Evolutionary conservation across 2,888 invertebrate species (phyloP).

Genomic region (Brachypalpus laphriformis): DNA sequence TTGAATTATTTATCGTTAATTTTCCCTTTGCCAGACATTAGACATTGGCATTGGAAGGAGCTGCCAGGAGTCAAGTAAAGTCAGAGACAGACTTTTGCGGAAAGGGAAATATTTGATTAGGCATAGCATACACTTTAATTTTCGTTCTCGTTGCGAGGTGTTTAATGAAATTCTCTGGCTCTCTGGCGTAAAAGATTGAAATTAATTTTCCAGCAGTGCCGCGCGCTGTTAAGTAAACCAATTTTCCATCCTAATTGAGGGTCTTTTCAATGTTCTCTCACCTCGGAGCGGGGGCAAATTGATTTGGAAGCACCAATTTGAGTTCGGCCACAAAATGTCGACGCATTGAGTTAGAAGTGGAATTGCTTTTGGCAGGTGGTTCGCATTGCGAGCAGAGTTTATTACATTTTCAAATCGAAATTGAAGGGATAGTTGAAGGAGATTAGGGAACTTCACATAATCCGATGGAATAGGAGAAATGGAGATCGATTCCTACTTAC

Average conservation of each 20-base stretch:
- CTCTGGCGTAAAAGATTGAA: constrained; percentile 34
- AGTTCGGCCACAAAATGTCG: constrained; percentile 1
- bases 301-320: constrained; percentile 48
- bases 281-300: constrained; percentile 46
- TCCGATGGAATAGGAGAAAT: too few relatives aligned
- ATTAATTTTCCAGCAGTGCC: constrained; percentile 51
- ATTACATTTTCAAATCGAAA: not conserved
- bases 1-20: constrained; percentile 73
- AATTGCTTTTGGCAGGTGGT: constrained; percentile 23
- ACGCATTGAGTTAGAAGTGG: constrained; percentile 3
- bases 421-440: not conserved
- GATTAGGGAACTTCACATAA: too few relatives aligned
- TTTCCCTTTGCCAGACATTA: constrained; percentile 47
- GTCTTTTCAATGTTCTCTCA: constrained; percentile 58
- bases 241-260: constrained; percentile 57
- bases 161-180: constrained; percentile 13
- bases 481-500: too few relatives aligned
- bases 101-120: constrained; percentile 66
- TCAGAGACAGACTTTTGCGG: constrained; percentile 3
- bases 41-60: not conserved
- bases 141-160: constrained; percentile 7
- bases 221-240: constrained; percentile 56
- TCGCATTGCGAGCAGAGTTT: constrained; percentile 1
- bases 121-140: not conserved
- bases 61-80: constrained; percentile 1